Percentiles rank a stretch among this genome's conserved stretches.
phyloP scores from a whole-genome alignment of 2,797 vertebrate species.

The Thalassophryne amazonica region DNA sequence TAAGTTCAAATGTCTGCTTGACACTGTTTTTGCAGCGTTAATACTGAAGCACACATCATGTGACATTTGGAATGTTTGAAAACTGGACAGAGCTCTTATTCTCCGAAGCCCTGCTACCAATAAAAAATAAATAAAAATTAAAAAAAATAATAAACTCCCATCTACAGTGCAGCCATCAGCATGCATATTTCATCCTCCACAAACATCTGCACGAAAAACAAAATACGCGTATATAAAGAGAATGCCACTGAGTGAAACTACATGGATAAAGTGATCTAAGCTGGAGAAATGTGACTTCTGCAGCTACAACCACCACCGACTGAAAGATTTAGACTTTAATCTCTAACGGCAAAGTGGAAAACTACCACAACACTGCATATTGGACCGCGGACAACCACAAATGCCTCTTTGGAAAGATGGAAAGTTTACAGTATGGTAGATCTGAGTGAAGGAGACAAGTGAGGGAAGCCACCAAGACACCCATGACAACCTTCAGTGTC shows the following conservation, averaged over 20 bases:
- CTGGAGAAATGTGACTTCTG: slow-evolving; percentile 12
- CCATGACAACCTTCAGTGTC: too few species aligned
- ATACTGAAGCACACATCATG: slow-evolving; percentile 20
- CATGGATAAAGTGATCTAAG: slow-evolving; percentile 5
- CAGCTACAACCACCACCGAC: slow-evolving; percentile 4
- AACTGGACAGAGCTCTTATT: slow-evolving; percentile 18
- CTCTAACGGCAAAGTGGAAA: too few species aligned
- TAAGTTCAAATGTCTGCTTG: slow-evolving; percentile 59
- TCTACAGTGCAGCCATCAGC: slow-evolving; percentile 17
- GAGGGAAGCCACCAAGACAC: too few species aligned
- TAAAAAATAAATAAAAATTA: slow-evolving; percentile 32
- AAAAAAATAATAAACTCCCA: slow-evolving; percentile 27
- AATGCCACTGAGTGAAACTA: slow-evolving; percentile 15
- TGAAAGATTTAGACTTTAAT: slow-evolving; percentile 26
- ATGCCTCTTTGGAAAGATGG: too few species aligned
- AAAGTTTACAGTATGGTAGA: too few species aligned
- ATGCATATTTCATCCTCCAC: neutral
- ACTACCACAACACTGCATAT: too few species aligned
- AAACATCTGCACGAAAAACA: too few species aligned
- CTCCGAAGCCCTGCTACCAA: slow-evolving; percentile 14
- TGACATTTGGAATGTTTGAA: slow-evolving; percentile 32
- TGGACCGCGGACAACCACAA: too few species aligned
- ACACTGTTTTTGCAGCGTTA: slow-evolving; percentile 55
- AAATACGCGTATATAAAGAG: too few species aligned
- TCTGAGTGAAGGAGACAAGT: too few species aligned